Evolutionary conservation across 1,140 invertebrate genomes (phyloP), one percentile per base, ranked within the genome.

Genomic region (Carposina sasakii): DNA sequence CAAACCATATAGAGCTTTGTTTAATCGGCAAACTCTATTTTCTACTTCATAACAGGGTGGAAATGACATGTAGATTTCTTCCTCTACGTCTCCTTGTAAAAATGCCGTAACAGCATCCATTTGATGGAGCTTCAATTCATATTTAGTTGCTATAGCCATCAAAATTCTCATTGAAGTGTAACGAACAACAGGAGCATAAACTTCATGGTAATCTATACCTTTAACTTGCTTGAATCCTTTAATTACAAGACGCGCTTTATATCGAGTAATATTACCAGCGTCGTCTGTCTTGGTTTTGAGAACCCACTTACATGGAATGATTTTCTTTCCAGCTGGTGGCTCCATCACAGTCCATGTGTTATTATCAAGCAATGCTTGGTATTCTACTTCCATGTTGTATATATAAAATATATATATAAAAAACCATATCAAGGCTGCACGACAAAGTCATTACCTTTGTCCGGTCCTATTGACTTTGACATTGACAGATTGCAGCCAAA

Each of bases 231-330:
- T n/a, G n/a, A n/a, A n/a, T n/a, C n/a, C n/a, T n/a, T n/a, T n/a
- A n/a, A n/a, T n/a, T n/a, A n/a, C n/a, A n/a, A n/a, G n/a, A n/a
- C n/a, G n/a, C n/a, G n/a, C n/a, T n/a, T n/a, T n/a, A 44, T 57
- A 66, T 13, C 47, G 46, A 0, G 17, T 12, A 17, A 50, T 58
- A 54, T 17, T 45, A 20, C 75, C 59, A 48, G 66, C 60, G 40
- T 57, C 48, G 48, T 77, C 61, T 48, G 48, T 48, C 60, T 75
- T 71, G 36, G 60, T 60, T 55, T 57, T 76, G 40, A 60, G 86
- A 3, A 87, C 77, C 86, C 81, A 87, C 57, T 67, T 67, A 36
- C 54, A 58, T 15, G 67, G 57, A 19, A 74, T 57, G 1, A 45
- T 40, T 51, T 60, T 67, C 31, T 37, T 51, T 40, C 54, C 39